Base-by-base conservation (phyloP, 1,140 invertebrate genomes). In the Pseudomyrmex pallidus region DNA sequence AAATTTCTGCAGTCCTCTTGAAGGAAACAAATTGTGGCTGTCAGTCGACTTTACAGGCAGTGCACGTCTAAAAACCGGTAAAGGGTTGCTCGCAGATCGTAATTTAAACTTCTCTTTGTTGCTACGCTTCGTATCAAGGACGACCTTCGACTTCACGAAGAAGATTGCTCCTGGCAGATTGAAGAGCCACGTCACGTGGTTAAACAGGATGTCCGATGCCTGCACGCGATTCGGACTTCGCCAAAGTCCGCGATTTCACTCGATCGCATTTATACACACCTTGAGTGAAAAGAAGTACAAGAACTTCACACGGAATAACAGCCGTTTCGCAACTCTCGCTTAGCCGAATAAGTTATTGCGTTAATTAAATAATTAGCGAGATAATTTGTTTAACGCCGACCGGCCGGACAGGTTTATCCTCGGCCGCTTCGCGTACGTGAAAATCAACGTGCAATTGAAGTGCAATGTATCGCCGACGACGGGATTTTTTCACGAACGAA, bases 101-200 rank as follows among this genome's bases (percentile, higher is more conserved):
- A 80, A 82, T 82, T 82, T 74, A 70, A 80, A 50, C 70, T 57
- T 63, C 59, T 82, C 70, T 82, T 72, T 80, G 76, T 80, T 80
- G 56, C 66, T 80, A 13, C 66, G 66, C n/a, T 50, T 70, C 66
- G 76, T 80, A 80, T 80, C 57, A 73, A 82, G 78, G 70, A 54
- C 78, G 78, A 74, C 78, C 70, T 82, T 82, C 78, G 70, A 74
- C 70, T 82, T 64, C 59, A 82, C 68, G 78, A 82, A 82, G 66
- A 80, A 80, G 61, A 82, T 82, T 74, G 70, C 78, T 74, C 59
- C 70, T 74, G 78, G 78, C 70, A 82, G 70, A 82, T 80, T 80
- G 76, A 80, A 72, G 76, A 80, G 64, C 76, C 76, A 35, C 35
- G 66, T 80, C 76, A 72, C 66, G 66, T 80, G 66, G 66, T 80